Evolutionary conservation across 30 jellyfish, hydroid and myxozoan genomes (phyloP).

Genomic region (Turritopsis rubra): DNA sequence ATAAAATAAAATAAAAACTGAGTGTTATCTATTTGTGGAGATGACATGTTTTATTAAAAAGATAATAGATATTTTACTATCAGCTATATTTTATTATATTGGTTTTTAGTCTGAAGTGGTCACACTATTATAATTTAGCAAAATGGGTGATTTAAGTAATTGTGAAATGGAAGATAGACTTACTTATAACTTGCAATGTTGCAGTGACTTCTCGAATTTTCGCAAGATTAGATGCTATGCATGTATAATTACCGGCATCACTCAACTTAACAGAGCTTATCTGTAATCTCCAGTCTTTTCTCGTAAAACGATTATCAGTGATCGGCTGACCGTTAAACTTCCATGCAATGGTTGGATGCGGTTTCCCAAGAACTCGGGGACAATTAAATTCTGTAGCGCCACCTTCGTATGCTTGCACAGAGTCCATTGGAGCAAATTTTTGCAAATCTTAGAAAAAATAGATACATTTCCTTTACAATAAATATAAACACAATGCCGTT

Average conservation of each 20-base stretch:
- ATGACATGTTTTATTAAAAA: too few relatives aligned
- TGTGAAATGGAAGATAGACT: constrained; percentile 2
- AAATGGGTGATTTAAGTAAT: too few relatives aligned
- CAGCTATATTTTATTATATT: too few relatives aligned
- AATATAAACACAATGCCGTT: background rate
- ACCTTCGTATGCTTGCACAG: constrained; percentile 34
- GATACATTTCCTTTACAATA: background rate
- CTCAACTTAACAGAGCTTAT: constrained; percentile 21
- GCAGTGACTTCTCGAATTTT: constrained; percentile 53
- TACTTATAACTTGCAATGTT: constrained; percentile 55
- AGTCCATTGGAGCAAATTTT: constrained; percentile 44
- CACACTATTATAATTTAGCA: too few relatives aligned
- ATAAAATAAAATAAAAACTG: background rate
- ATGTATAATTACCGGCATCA: constrained; percentile 71
- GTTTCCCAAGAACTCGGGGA: constrained; percentile 58
- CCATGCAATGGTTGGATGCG: constrained; percentile 47
- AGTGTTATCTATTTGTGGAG: background rate
- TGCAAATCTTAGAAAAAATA: constrained; percentile 40
- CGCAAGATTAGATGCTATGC: constrained; percentile 62
- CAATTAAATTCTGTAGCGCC: constrained; percentile 43
- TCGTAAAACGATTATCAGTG: background rate
- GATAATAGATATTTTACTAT: too few relatives aligned
- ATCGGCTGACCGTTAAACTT: constrained; percentile 44
- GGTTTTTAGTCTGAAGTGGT: too few relatives aligned
- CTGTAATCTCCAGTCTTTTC: constrained; percentile 8